phyloP scores from a whole-genome alignment of 2,797 vertebrate genomes.

The Ficedula albicollis region DNA sequence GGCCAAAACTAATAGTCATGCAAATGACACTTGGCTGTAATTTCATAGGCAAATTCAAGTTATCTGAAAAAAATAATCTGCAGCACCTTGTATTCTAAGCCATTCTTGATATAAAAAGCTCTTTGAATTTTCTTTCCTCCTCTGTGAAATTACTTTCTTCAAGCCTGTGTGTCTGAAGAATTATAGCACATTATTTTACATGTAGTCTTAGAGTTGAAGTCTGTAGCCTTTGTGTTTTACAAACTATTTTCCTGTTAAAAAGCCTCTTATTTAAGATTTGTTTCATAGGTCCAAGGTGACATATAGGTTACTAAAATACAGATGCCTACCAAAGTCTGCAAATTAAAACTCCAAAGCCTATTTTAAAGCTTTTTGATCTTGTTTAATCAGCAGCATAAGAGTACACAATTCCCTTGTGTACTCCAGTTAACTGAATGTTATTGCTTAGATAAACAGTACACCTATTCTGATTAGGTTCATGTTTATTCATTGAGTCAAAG shows the following conservation, averaged over 20 bases:
- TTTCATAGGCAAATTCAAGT: background rate
- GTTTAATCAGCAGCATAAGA: slow-evolving; percentile 48
- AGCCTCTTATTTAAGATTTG: background rate
- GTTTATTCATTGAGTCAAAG: slow-evolving; percentile 46
- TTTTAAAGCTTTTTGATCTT: slow-evolving; percentile 41
- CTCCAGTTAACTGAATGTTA: slow-evolving; percentile 27
- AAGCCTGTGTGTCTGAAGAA: background rate
- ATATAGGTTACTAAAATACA: background rate
- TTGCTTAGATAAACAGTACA: slow-evolving; percentile 51
- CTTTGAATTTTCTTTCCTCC: background rate
- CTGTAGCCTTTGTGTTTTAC: background rate
- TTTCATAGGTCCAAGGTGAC: slow-evolving; percentile 10
- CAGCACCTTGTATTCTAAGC: background rate
- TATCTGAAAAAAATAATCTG: background rate
- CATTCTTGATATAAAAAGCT: background rate
- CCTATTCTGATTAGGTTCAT: slow-evolving; percentile 36
- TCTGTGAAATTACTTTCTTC: background rate
- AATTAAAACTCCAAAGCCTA: slow-evolving; percentile 34
- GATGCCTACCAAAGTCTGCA: background rate
- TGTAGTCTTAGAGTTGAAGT: background rate
- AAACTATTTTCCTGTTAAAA: background rate
- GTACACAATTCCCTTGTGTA: background rate
- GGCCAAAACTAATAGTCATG: background rate
- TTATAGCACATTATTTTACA: background rate
- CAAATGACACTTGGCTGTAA: background rate